Percentiles rank a stretch among this genome's conserved stretches.
phyloP scores from a whole-genome alignment of 2,113 vertebrate species.

The Copsychus sechellarum region DNA sequence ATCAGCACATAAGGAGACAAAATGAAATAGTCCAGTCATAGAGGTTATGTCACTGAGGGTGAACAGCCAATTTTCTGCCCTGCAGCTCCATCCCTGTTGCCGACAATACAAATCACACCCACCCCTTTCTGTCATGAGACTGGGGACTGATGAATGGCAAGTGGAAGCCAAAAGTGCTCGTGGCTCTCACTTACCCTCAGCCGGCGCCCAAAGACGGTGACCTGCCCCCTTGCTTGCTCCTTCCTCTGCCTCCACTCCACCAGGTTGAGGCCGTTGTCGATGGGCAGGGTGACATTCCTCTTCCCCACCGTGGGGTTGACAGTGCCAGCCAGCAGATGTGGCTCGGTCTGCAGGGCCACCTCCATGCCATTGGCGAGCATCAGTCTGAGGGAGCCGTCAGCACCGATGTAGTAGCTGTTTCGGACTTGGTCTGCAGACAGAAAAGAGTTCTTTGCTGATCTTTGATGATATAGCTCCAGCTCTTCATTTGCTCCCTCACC shows the following conservation, averaged over 20 bases:
- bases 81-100: background rate
- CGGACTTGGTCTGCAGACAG: constrained; percentile 89
- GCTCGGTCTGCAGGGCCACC: constrained; percentile 93
- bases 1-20: background rate
- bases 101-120: background rate
- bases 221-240: constrained; percentile 92
- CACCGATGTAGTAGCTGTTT: constrained; percentile 96
- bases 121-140: background rate
- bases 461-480: background rate
- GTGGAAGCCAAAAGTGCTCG: background rate
- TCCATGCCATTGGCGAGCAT: constrained; percentile 97
- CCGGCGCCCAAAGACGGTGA: constrained; percentile 94
- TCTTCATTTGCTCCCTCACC: background rate
- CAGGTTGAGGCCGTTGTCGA: constrained; percentile 94
- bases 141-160: background rate
- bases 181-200: constrained; percentile 83
- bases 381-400: constrained; percentile 90
- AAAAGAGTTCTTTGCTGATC: background rate
- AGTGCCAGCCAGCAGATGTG: constrained; percentile 92
- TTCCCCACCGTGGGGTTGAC: constrained; percentile 96
- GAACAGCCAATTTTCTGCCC: background rate
- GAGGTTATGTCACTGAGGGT: background rate
- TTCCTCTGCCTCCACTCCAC: constrained; percentile 98
- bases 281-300: constrained; percentile 94
- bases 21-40: background rate